Evolutionary conservation across 2,888 invertebrate species (phyloP), one percentile per base, ranked within the genome.

Genomic region (Drosophila borealis): DNA sequence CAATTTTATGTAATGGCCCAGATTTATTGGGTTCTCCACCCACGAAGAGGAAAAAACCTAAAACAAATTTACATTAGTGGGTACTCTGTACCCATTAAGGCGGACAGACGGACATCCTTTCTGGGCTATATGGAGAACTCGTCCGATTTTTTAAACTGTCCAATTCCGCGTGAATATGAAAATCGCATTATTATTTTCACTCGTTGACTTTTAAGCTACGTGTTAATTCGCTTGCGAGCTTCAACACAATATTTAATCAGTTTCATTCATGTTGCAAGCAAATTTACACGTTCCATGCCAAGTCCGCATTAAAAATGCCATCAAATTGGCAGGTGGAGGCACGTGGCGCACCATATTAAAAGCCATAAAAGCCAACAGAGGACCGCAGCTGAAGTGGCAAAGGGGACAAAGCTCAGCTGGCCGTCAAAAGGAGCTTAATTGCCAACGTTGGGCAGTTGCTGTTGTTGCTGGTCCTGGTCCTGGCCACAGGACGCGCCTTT

Each of bases 271-370:
- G 51, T 19, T 29, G 5, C 36, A 49, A 61, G 33, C 64, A 54
- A 57, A 45, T 50, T 49, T 50, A 65, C 70, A 68, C 76, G 64
- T 3, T 95, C 94, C 4, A 95, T 94, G 33, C 93, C 94, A n/a
- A 94, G 61, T 53, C 57, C 53, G 41, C 61, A 76, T 73, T 56
- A 85, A 64, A 79, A 88, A 66, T 79, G 65, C 44, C 80, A 85
- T 88, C 46, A 82, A 79, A 71, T 56, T 64, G 54, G 50, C 44
- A 49, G 63, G 21, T 59, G 61, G 17, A 37, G 45, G 39, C 66
- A 76, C 66, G 74, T 70, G 63, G 54, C 45, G 50, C 39, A 29
- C 29, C 54, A 78, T 76, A 76, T 81, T 71, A 79, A 84, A 76
- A 64, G 70, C 67, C 63, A 74, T 70, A 79, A 79, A 60, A 25